Conservation (phyloP, 2,888 invertebrate genomes). For the Clusia tigrina region DNA sequence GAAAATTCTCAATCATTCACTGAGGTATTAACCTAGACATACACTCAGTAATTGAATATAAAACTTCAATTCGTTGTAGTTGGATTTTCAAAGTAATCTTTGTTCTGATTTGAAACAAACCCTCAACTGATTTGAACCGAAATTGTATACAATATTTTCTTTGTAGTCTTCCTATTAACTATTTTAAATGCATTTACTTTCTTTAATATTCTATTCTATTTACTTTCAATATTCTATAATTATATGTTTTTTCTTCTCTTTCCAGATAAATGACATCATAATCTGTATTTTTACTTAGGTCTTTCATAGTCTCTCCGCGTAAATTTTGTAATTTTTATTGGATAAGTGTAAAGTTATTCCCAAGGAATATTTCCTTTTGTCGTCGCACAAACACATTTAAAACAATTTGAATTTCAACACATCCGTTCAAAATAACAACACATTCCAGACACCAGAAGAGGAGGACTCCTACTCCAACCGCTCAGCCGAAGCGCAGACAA, state of each 20-base stretch:
- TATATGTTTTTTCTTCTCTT: slow-evolving; percentile 21
- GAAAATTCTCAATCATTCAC: too few relatives aligned
- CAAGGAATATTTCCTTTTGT: slow-evolving; percentile 16
- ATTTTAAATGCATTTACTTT: not conserved
- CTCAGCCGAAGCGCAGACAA: slow-evolving; percentile 23
- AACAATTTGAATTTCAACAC: slow-evolving; percentile 20
- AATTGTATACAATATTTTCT: too few relatives aligned
- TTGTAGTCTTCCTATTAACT: not conserved
- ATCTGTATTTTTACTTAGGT: slow-evolving; percentile 33
- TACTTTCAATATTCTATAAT: slow-evolving; percentile 21
- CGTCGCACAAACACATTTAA: slow-evolving; percentile 13
- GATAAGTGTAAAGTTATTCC: slow-evolving; percentile 26
- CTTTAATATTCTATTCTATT: too few relatives aligned
- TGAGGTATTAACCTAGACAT: too few relatives aligned
- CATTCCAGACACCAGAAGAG: slow-evolving; percentile 6
- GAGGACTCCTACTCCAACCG: slow-evolving; percentile 23
- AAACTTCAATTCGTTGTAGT: too few relatives aligned
- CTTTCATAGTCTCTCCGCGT: slow-evolving; percentile 5
- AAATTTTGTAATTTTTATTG: slow-evolving; percentile 29
- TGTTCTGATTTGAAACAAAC: too few relatives aligned
- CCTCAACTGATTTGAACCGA: too few relatives aligned
- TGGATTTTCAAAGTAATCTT: too few relatives aligned
- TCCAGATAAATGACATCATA: slow-evolving; percentile 30
- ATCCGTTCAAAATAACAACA: not conserved
- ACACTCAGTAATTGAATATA: too few relatives aligned